A percentile compares a stretch with the other conserved stretches of the same genome.
phyloP scores from a whole-genome alignment of 1,140 invertebrate species.

The Andrena cerasifolii region DNA sequence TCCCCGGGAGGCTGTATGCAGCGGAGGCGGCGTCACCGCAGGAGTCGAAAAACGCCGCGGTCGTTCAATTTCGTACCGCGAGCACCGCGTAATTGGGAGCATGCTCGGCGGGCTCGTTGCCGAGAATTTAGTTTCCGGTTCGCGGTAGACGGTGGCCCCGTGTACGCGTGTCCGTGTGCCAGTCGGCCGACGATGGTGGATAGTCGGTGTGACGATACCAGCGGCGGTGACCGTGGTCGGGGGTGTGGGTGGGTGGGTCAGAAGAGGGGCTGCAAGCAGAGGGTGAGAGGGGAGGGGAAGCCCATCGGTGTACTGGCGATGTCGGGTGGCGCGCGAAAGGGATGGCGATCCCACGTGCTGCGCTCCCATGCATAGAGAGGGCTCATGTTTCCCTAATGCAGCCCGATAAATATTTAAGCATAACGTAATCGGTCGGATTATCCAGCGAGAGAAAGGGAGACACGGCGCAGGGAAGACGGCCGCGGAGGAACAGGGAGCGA shows the following conservation, averaged over 20 bases:
- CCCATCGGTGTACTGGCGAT: slow-evolving; percentile 41
- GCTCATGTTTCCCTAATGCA: slow-evolving; percentile 81
- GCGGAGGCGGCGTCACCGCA: slow-evolving; percentile 48
- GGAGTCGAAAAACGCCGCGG: slow-evolving; percentile 68
- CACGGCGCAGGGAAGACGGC: slow-evolving; percentile 8
- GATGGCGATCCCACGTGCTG: slow-evolving; percentile 74
- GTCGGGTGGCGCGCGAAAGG: slow-evolving; percentile 46
- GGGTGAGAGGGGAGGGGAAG: slow-evolving; percentile 20
- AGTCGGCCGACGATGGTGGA: slow-evolving; percentile 25
- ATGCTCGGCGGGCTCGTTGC: slow-evolving; percentile 75
- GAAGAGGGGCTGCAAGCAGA: neutral
- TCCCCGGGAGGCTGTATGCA: neutral
- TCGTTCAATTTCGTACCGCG: slow-evolving; percentile 68
- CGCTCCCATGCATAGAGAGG: slow-evolving; percentile 80
- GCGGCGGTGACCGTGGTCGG: slow-evolving; percentile 35
- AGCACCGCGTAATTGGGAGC: slow-evolving; percentile 76
- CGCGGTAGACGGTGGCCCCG: slow-evolving; percentile 56
- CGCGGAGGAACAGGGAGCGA: slow-evolving; percentile 9
- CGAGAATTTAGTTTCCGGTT: slow-evolving; percentile 77
- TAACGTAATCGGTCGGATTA: slow-evolving; percentile 80
- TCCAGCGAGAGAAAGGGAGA: slow-evolving; percentile 52
- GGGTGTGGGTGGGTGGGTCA: neutral
- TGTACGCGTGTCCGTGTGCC: slow-evolving; percentile 40
- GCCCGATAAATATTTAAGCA: slow-evolving; percentile 81
- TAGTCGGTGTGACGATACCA: slow-evolving; percentile 33